Base-by-base conservation (phyloP, 2,113 vertebrate species). In the Hippotragus niger region DNA sequence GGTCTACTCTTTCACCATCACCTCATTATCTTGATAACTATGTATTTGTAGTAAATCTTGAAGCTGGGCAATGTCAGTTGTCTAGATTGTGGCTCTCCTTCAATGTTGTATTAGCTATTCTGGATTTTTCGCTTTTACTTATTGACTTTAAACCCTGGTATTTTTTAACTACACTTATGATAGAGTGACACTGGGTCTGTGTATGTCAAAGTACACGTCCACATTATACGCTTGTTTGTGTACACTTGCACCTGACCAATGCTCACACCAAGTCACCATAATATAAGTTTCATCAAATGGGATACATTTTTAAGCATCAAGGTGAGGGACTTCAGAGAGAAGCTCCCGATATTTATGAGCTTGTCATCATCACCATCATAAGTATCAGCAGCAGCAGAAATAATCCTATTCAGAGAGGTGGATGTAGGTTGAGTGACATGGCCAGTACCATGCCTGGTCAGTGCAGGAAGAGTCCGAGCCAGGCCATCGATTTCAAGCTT, bases 171-270 rank as follows among this genome's bases (percentile, higher is more conserved):
- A n/a, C 17, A 64, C 16, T 12, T 52, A 17, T 2, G 31, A 33
- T 57, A 5, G 17, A 60, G 55, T 53, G 43, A 64, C 17, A 17
- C 1, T 31, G 29, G 12, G 23, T 50, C 14, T 45, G 43, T 52
- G 53, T 52, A 7, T 23, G 12, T 88, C 13, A 43, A 67, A 33
- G 71, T 47, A 53, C 40, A 93, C 33, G 31, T 36, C 19, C n/a
- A 36, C n/a, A 11, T 6, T 47, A 29, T 3, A 3, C 0, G 0
- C 33, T 21, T 36, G 17, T 36, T 11, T 23, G 3, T 3, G 3
- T 43, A 40, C n/a, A 43, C 6, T 74, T 43, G 21, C 71, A 3
- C 21, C 2, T 82, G 16, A 55, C 36, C 31, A 3, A 67, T 36
- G 7, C 1, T 11, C 17, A 67, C 53, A 74, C 43, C 87, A 76